These are phyloP conservation scores for Marmota monax DNA, from an alignment of 2,113 vertebrate species.

Conservation along the genomic window DNA sequence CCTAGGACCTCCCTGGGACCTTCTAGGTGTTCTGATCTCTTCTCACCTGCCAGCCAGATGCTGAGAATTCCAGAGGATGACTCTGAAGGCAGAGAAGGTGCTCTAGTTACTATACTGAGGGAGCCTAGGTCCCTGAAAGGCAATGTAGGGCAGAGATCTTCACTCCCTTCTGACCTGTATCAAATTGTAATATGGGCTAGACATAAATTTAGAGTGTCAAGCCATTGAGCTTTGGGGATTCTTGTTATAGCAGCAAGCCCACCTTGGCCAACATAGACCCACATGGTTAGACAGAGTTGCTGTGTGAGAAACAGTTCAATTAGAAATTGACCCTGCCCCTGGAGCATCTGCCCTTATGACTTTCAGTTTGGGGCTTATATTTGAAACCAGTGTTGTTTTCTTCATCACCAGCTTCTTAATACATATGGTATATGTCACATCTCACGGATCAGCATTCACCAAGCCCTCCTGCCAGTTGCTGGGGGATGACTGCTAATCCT, in stretches of 20 bases:
- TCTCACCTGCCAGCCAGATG: not conserved
- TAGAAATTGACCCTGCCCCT: not conserved
- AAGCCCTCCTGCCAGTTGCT: not conserved
- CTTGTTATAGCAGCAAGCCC: not conserved
- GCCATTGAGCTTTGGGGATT: not conserved
- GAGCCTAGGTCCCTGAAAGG: not conserved
- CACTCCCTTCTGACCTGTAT: not conserved
- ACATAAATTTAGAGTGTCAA: not conserved
- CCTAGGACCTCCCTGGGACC: not conserved
- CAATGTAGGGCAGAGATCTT: not conserved
- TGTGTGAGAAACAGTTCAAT: not conserved
- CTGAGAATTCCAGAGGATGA: not conserved
- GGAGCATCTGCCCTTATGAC: not conserved
- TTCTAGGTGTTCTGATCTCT: not conserved
- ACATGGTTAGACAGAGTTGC: not conserved
- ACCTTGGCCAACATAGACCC: not conserved
- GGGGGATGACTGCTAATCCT: not conserved
- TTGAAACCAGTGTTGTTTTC: not conserved
- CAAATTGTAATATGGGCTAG: not conserved
- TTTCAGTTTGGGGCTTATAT: not conserved
- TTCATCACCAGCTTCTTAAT: not conserved
- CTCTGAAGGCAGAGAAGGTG: not conserved
- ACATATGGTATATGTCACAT: not conserved
- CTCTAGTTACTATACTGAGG: not conserved
- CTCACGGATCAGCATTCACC: not conserved